Evolutionary conservation across 2,888 invertebrate species (phyloP).

Genomic region (Patella depressa): DNA sequence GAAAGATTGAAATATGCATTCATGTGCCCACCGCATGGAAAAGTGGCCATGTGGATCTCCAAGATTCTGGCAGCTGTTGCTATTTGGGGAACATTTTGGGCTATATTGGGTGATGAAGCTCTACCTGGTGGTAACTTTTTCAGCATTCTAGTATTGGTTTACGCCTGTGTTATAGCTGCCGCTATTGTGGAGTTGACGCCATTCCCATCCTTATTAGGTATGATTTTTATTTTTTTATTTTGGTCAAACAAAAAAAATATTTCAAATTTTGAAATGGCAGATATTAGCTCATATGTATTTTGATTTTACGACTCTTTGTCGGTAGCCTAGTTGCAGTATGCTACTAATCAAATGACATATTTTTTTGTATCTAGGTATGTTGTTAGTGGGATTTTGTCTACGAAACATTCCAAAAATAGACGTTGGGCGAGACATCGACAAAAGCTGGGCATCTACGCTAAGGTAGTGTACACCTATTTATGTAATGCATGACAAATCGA

Average conservation of each 20-base stretch:
- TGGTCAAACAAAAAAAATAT: too few relatives aligned
- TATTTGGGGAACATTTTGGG: slow-evolving; percentile 34
- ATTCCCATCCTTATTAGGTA: slow-evolving; percentile 43
- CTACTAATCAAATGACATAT: too few relatives aligned
- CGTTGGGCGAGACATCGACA: slow-evolving; percentile 46
- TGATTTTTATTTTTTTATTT: slow-evolving; percentile 8
- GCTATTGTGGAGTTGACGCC: slow-evolving; percentile 31
- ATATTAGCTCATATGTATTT: too few relatives aligned
- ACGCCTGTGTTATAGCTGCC: slow-evolving; percentile 38
- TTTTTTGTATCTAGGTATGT: slow-evolving; percentile 12
- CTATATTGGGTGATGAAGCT: slow-evolving; percentile 34
- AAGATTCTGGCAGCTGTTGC: slow-evolving; percentile 22
- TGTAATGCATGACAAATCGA: too few relatives aligned
- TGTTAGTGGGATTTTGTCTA: slow-evolving; percentile 15
- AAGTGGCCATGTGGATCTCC: slow-evolving; percentile 71
- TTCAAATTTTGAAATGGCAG: too few relatives aligned
- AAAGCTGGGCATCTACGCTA: slow-evolving; percentile 45
- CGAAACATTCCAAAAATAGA: slow-evolving; percentile 33
- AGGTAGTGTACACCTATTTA: slow-evolving; percentile 30
- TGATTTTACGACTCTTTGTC: too few relatives aligned
- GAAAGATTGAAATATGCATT: slow-evolving; percentile 32
- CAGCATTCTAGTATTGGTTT: slow-evolving; percentile 38
- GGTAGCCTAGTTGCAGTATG: too few relatives aligned
- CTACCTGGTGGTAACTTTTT: slow-evolving; percentile 49
- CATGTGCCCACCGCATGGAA: slow-evolving; percentile 46